A percentile compares a stretch with the other conserved stretches of the same genome.
Conservation (phyloP, 1,140 invertebrate species). For the Drosophila kurseongensis region DNA sequence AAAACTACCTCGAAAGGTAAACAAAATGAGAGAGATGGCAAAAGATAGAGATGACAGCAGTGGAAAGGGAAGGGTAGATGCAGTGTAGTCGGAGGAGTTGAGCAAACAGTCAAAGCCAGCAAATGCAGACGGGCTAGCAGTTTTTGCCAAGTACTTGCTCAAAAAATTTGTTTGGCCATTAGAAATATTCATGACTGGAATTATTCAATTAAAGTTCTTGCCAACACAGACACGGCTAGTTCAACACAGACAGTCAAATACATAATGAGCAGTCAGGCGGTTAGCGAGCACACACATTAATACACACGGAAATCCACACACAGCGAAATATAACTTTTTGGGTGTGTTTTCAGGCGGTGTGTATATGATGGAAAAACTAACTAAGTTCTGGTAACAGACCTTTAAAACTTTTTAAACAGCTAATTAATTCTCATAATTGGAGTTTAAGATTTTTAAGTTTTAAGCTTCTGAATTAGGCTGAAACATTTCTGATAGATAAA, state of each 20-base stretch:
- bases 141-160: constrained; percentile 68
- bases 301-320: constrained; percentile 20
- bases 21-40: constrained; percentile 41
- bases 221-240: constrained; percentile 51
- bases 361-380: no score
- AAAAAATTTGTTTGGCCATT: constrained; percentile 81
- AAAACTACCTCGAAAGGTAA: constrained; percentile 69
- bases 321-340: background rate
- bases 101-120: constrained; percentile 53
- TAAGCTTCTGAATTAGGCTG: no score
- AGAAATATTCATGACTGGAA: constrained; percentile 79
- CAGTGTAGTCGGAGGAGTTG: background rate
- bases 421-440: no score
- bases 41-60: constrained; percentile 19
- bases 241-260: constrained; percentile 67
- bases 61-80: background rate
- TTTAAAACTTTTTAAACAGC: no score
- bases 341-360: no score
- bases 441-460: no score
- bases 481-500: no score
- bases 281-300: constrained; percentile 19
- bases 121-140: constrained; percentile 53
- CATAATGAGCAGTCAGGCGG: constrained; percentile 71
- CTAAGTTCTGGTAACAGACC: no score
- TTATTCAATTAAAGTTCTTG: constrained; percentile 79